Conservation (phyloP, 1,140 invertebrate species). For the Caenorhabditis elegans region WBcel235 BX284602.5:5242501-5243000, state of each 20-base stretch:
- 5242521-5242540: not conserved
- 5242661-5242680: conserved; percentile 45
- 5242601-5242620: conserved; percentile 39
- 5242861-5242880: not conserved
- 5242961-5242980: conserved; percentile 96
- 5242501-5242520: not conserved
- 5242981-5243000: conserved; percentile 76
- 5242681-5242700: conserved; percentile 66
- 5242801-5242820: conserved; percentile 88
- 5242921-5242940: conserved; percentile 63
- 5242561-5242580: conserved; percentile 26
- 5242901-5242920: conserved; percentile 66
- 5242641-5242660: conserved; percentile 13
- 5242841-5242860: conserved; percentile 45
- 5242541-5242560: not conserved
- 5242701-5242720: conserved; percentile 68
- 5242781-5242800: conserved; percentile 86
- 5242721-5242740: conserved; percentile 67
- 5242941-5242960: conserved; percentile 73
- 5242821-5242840: conserved; percentile 77
- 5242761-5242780: conserved; percentile 68
- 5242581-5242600: conserved; percentile 43
- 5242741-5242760: conserved; percentile 69
- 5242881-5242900: conserved; percentile 66
- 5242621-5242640: conserved; percentile 13